Conservation (phyloP, 30 jellyfish, hydroid and myxozoan genomes). For the Hydractinia symbiolongicarpus region DNA sequence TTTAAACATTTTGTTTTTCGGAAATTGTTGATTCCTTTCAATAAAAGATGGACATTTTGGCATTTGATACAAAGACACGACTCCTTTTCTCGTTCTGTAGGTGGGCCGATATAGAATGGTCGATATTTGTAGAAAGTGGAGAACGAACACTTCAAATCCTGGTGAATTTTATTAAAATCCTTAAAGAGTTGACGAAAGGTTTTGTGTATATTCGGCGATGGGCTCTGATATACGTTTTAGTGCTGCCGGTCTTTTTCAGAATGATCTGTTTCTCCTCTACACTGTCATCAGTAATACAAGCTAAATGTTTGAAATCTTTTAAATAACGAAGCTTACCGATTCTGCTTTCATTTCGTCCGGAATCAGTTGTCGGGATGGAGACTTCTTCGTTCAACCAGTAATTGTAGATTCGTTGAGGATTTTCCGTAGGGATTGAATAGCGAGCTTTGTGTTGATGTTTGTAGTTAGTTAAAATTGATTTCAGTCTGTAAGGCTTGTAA, state of each 20-base stretch:
- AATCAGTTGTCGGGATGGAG: background rate
- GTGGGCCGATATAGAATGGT: conserved; percentile 12
- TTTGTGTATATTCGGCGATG: conserved; percentile 6
- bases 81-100: conserved; percentile 4
- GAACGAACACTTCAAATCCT: background rate
- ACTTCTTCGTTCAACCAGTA: conserved; percentile 4
- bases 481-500: background rate
- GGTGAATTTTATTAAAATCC: background rate
- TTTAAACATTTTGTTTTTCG: background rate
- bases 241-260: background rate
- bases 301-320: too few species aligned
- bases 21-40: background rate
- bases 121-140: background rate
- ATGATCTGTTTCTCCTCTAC: background rate
- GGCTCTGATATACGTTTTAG: conserved; percentile 7
- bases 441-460: background rate
- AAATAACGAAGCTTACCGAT: conserved; percentile 2
- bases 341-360: background rate
- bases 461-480: background rate
- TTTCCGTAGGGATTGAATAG: background rate
- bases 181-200: background rate
- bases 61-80: background rate
- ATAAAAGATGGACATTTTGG: background rate
- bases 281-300: background rate
- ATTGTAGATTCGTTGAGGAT: background rate